A percentile compares a stretch with the other conserved stretches of the same genome.
Evolutionary conservation across 2,888 invertebrate species (phyloP).

Genomic region (Bhutanitis thaidina): DNA sequence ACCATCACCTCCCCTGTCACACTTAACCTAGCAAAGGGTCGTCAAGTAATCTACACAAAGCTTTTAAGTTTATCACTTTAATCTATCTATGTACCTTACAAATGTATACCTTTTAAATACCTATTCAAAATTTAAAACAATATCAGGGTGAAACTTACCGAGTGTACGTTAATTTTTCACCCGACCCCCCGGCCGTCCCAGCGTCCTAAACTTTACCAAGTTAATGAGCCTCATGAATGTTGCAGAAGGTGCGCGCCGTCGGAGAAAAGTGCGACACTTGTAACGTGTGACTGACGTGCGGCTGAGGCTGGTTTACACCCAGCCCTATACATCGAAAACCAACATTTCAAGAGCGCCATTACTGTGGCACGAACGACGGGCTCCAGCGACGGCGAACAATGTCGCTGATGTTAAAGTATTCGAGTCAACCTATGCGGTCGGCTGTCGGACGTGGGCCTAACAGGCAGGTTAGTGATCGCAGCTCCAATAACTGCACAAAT

Average conservation of each 20-base stretch:
- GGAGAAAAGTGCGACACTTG: slow-evolving; percentile 2
- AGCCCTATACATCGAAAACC: slow-evolving; percentile 28
- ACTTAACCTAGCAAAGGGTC: too few relatives aligned
- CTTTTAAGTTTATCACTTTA: slow-evolving; percentile 1
- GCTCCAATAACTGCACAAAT: too few relatives aligned
- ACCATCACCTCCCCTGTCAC: too few relatives aligned
- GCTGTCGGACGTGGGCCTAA: too few relatives aligned
- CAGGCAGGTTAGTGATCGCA: too few relatives aligned
- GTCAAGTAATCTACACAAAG: neutral
- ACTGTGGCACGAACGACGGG: slow-evolving; percentile 9
- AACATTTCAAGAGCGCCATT: slow-evolving; percentile 26
- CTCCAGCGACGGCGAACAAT: neutral
- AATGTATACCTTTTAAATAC: neutral
- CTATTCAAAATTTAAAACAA: slow-evolving; percentile 12
- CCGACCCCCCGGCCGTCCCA: neutral
- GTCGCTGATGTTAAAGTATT: too few relatives aligned
- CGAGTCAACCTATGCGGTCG: too few relatives aligned
- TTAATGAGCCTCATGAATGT: slow-evolving; percentile 13
- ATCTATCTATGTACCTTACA: neutral
- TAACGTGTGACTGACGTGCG: neutral
- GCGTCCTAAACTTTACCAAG: slow-evolving; percentile 2
- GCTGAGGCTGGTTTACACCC: slow-evolving; percentile 18
- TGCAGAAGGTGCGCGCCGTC: slow-evolving; percentile 1
- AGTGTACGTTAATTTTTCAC: slow-evolving; percentile 6
- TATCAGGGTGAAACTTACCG: neutral